phyloP scores from a whole-genome alignment of 2,888 invertebrate species.

The Coleophora deauratella region DNA sequence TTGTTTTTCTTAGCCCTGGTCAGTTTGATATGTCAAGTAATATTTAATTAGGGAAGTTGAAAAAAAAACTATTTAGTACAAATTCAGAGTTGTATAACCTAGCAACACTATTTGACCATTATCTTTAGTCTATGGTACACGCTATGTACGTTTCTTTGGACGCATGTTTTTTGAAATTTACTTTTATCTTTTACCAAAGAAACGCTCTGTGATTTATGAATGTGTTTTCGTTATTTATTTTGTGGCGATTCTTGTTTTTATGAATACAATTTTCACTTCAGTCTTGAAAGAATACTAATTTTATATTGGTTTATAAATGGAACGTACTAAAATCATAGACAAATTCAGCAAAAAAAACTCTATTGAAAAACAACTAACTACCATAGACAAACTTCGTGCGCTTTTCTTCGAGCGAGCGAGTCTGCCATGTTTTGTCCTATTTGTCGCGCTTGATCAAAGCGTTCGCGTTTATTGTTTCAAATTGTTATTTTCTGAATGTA shows the following conservation, averaged over 20 bases:
- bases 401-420: conserved; percentile 42
- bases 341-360: too few species aligned
- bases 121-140: conserved; percentile 26
- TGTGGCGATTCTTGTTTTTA: too few species aligned
- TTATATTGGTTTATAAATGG: conserved; percentile 12
- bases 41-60: too few species aligned
- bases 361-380: conserved; percentile 50
- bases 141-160: conserved; percentile 22
- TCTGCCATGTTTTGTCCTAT: conserved; percentile 75
- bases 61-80: too few species aligned
- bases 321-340: conserved; percentile 23
- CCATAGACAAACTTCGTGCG: conserved; percentile 63
- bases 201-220: too few species aligned
- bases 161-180: conserved; percentile 14
- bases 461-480: conserved; percentile 59
- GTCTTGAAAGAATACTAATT: too few species aligned
- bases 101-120: too few species aligned
- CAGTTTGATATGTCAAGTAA: too few species aligned
- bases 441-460: conserved; percentile 73
- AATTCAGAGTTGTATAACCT: too few species aligned
- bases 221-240: too few species aligned
- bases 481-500: conserved; percentile 65
- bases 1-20: too few species aligned
- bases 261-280: too few species aligned
- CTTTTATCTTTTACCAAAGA: neutral